Evolutionary conservation across 2,888 invertebrate genomes (phyloP).

Genomic region (Phytoseiulus persimilis): DNA sequence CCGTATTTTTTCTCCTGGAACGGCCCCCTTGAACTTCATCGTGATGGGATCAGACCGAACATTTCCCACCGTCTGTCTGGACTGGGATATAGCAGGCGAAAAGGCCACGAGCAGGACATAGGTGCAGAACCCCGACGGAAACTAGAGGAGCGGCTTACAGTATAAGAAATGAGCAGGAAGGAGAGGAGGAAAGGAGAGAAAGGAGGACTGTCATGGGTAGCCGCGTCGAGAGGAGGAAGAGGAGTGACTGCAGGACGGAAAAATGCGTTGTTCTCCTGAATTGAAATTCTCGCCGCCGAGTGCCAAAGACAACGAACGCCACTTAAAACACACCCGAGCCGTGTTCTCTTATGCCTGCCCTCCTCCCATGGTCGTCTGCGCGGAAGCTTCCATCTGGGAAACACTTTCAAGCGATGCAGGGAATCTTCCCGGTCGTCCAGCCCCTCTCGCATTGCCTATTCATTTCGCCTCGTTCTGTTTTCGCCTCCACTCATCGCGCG

Average conservation of each 20-base stretch:
- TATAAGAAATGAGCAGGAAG: neutral
- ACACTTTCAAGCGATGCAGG: neutral
- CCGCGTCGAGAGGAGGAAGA: neutral
- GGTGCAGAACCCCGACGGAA: too few relatives aligned
- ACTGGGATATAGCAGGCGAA: too few relatives aligned
- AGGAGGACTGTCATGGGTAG: too few relatives aligned
- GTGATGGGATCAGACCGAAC: too few relatives aligned
- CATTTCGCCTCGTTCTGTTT: neutral
- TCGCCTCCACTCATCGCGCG: neutral
- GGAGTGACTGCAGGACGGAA: neutral
- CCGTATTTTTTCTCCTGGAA: too few relatives aligned
- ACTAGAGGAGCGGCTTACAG: neutral
- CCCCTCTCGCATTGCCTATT: neutral
- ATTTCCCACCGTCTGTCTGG: too few relatives aligned
- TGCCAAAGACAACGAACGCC: neutral
- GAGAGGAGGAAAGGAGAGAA: too few relatives aligned
- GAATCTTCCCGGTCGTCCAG: neutral
- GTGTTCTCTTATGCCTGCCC: neutral
- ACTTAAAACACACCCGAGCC: neutral
- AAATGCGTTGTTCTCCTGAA: neutral
- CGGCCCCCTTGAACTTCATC: too few relatives aligned
- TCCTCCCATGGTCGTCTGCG: neutral
- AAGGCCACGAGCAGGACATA: too few relatives aligned
- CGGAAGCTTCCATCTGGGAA: neutral
- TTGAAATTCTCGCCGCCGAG: neutral